These are phyloP conservation scores for Peromyscus nudipes DNA, from an alignment of 2,797 vertebrate genomes.

Conservation along the genomic window DNA sequence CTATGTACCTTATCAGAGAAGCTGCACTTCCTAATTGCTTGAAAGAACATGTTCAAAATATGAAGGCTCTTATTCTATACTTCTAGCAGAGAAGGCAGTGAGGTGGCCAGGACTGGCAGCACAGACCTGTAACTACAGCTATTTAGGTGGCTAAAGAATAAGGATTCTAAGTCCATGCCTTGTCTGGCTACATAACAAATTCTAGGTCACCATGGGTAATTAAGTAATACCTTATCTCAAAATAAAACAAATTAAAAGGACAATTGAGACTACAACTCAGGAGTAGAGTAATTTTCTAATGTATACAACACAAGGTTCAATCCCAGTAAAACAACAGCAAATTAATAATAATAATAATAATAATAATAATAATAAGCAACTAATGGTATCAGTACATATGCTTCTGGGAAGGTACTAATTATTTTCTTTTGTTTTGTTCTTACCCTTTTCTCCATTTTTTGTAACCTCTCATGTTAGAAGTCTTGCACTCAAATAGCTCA, in stretches of 20 bases:
- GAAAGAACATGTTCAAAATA: neutral
- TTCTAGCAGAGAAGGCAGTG: neutral
- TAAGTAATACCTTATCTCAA: neutral
- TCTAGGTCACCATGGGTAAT: neutral
- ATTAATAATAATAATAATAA: neutral
- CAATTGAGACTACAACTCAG: neutral
- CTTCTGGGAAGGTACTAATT: neutral
- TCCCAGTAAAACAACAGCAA: neutral
- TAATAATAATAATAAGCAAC: no score
- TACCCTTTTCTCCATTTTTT: neutral
- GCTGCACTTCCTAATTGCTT: neutral
- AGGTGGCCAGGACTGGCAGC: neutral
- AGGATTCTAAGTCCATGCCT: neutral
- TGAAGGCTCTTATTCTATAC: neutral
- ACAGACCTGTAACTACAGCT: neutral
- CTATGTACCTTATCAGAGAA: neutral
- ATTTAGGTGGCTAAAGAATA: no score
- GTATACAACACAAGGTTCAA: neutral
- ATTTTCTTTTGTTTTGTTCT: neutral
- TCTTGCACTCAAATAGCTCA: neutral
- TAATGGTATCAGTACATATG: neutral
- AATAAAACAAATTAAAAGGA: neutral
- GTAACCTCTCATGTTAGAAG: neutral
- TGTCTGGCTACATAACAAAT: no score
- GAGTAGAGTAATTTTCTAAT: neutral